Conservation (phyloP, 2,888 invertebrate genomes). For the Eristalinus aeneus region DNA sequence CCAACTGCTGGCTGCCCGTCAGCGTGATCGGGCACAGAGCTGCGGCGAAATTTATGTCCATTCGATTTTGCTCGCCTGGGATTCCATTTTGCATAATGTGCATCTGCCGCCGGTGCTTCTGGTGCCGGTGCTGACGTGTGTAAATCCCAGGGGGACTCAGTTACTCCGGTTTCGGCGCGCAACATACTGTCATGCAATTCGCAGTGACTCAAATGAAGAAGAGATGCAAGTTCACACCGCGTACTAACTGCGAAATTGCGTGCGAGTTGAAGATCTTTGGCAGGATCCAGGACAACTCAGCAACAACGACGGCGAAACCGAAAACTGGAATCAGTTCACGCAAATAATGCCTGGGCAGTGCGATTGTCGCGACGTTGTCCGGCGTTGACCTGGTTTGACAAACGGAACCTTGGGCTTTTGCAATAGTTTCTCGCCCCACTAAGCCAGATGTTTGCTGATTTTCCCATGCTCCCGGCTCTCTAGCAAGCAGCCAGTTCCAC, state of each 20-base stretch:
- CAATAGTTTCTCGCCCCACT: background rate
- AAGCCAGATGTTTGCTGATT: background rate
- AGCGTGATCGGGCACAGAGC: constrained; percentile 59
- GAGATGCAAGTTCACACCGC: constrained; percentile 38
- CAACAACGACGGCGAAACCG: constrained; percentile 25
- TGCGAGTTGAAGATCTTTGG: constrained; percentile 16
- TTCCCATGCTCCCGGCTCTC: background rate
- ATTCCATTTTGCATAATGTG: constrained; percentile 74
- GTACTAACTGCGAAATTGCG: constrained; percentile 64
- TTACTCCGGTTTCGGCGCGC: constrained; percentile 57
- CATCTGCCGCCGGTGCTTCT: constrained; percentile 69
- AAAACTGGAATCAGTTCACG: constrained; percentile 38
- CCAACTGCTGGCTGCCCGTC: constrained; percentile 66
- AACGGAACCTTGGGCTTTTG: background rate
- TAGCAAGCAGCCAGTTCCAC: background rate
- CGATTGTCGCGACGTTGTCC: constrained; percentile 5
- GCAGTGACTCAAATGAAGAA: constrained; percentile 28
- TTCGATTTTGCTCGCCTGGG: constrained; percentile 66
- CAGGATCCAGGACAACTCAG: background rate
- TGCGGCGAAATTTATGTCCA: constrained; percentile 65
- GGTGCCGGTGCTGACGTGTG: constrained; percentile 16
- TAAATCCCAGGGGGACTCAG: background rate
- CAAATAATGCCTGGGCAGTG: constrained; percentile 59
- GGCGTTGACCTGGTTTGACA: background rate
- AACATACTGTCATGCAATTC: constrained; percentile 58